These are phyloP conservation scores for Erpetoichthys calabaricus DNA, from an alignment of 2,797 vertebrate genomes.

Conservation along the genomic window DNA sequence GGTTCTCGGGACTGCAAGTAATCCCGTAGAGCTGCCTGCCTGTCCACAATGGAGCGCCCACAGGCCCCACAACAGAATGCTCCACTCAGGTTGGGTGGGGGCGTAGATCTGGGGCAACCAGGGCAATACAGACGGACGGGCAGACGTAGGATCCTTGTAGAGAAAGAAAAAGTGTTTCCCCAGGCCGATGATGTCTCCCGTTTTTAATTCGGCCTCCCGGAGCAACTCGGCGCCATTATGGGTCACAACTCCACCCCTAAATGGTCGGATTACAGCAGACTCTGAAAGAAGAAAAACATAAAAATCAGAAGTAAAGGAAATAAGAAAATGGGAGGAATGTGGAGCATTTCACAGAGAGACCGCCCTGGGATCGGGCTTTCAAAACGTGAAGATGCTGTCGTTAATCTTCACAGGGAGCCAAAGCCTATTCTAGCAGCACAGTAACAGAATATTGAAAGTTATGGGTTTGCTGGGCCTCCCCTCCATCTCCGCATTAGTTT, in stretches of 20 bases:
- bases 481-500: too few species aligned
- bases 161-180: conserved; percentile 78
- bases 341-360: too few species aligned
- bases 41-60: conserved; percentile 63
- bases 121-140: conserved; percentile 55
- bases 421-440: too few species aligned
- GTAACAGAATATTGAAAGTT: too few species aligned
- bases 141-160: conserved; percentile 71
- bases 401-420: too few species aligned
- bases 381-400: too few species aligned
- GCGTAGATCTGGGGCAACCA: conserved; percentile 39
- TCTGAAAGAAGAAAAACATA: too few species aligned
- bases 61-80: conserved; percentile 52
- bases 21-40: conserved; percentile 67
- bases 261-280: conserved; percentile 64
- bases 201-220: conserved; percentile 63
- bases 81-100: conserved; percentile 27
- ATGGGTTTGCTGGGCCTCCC: too few species aligned
- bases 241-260: conserved; percentile 68
- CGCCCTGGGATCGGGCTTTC: too few species aligned
- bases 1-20: conserved; percentile 69
- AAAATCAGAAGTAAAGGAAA: too few species aligned
- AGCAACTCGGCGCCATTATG: conserved; percentile 71
- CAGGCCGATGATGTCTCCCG: conserved; percentile 76
- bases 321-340: too few species aligned